Percentiles rank a stretch among this genome's conserved stretches.
These are phyloP conservation scores for Calameuta idolon DNA, from an alignment of 2,888 invertebrate species.

Conservation along the genomic window DNA sequence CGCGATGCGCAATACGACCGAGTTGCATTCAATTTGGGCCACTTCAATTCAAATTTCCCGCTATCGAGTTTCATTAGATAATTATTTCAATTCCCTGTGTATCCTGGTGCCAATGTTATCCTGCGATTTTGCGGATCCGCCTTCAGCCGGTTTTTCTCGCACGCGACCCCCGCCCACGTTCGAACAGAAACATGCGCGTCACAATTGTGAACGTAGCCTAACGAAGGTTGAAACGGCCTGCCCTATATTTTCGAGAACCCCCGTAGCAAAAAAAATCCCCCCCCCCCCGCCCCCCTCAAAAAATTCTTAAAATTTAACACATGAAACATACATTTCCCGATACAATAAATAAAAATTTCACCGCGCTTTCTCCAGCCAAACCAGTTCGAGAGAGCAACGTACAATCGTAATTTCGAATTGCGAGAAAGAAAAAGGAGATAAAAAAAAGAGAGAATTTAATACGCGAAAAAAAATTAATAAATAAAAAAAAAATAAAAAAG, in stretches of 20 bases:
- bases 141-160: not conserved
- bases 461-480: not conserved
- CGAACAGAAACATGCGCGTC: not conserved
- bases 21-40: not conserved
- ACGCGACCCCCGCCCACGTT: not conserved
- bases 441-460: too few relatives aligned
- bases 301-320: not conserved
- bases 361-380: not conserved
- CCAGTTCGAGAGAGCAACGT: not conserved
- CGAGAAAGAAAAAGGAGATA: not conserved
- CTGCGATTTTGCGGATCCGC: not conserved
- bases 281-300: too few relatives aligned
- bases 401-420: not conserved
- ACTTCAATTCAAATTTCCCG: not conserved
- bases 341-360: not conserved
- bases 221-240: not conserved
- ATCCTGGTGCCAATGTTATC: not conserved
- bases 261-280: too few relatives aligned
- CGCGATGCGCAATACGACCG: not conserved
- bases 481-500: not conserved
- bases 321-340: not conserved
- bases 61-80: not conserved
- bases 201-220: not conserved
- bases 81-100: not conserved
- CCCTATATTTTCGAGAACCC: not conserved